Conservation (phyloP, 2,113 vertebrate genomes). For the Neotragus moschatus region DNA sequence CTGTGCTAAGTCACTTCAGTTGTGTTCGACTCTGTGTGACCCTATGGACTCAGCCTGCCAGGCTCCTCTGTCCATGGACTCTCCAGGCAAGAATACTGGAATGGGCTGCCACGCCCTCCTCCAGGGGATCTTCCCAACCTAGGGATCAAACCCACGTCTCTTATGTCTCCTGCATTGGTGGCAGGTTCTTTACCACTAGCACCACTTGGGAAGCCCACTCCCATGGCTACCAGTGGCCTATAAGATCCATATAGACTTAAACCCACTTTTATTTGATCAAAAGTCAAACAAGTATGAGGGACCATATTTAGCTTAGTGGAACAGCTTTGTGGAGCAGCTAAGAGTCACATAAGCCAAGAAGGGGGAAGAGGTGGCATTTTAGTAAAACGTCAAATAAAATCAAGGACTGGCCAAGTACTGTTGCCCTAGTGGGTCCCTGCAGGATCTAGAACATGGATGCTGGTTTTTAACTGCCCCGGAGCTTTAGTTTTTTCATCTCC, state of each 20-base stretch:
- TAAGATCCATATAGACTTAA: not conserved
- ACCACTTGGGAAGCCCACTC: not conserved
- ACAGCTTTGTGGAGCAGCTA: not conserved
- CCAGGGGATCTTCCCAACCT: not conserved
- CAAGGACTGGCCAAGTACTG: not conserved
- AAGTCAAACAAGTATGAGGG: not conserved
- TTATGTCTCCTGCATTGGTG: not conserved
- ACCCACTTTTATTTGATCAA: not conserved
- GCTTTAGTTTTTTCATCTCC: not conserved
- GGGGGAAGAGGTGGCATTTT: not conserved
- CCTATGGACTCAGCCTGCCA: not conserved
- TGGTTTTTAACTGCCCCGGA: not conserved
- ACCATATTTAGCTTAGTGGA: not conserved
- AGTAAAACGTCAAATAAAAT: not conserved
- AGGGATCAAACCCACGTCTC: not conserved
- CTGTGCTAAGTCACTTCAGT: not conserved
- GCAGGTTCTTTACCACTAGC: not conserved
- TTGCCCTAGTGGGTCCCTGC: not conserved
- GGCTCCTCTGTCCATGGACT: not conserved
- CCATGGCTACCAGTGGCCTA: not conserved
- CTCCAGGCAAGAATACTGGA: not conserved
- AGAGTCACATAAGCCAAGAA: not conserved
- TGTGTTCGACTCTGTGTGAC: not conserved
- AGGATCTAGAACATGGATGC: not conserved
- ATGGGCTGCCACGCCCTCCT: not conserved